Evolutionary conservation across 2,888 invertebrate species (phyloP).

Genomic region (Nomada lathburiana): DNA sequence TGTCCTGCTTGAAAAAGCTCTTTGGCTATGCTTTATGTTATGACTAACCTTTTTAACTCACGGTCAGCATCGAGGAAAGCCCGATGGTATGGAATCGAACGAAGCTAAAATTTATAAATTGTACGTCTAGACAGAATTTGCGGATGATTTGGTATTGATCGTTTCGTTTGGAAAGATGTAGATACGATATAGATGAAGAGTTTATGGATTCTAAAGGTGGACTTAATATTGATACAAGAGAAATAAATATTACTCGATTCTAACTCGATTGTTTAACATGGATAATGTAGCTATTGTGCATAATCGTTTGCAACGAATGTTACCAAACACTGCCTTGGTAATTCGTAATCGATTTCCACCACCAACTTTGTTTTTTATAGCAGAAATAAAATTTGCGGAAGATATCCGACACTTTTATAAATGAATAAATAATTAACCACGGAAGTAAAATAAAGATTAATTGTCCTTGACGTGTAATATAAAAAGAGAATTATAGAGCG

Average conservation of each 20-base stretch:
- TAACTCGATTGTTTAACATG: constrained; percentile 7
- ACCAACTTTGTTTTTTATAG: constrained; percentile 21
- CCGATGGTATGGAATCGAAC: background rate
- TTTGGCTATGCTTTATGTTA: constrained; percentile 30
- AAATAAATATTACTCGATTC: background rate
- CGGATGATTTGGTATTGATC: background rate
- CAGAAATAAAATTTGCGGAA: background rate
- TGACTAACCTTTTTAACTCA: constrained; percentile 19
- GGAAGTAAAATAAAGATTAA: constrained; percentile 5
- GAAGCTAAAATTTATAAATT: background rate
- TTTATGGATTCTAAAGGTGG: background rate
- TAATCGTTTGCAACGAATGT: constrained; percentile 32
- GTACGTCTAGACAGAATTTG: background rate
- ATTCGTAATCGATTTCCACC: constrained; percentile 14
- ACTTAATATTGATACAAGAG: too few relatives aligned
- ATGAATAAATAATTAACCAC: background rate
- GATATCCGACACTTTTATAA: background rate
- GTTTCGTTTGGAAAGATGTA: background rate
- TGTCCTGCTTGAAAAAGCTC: constrained; percentile 16
- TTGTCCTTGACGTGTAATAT: background rate
- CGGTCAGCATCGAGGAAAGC: background rate
- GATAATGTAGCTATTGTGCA: constrained; percentile 28
- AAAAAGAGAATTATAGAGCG: background rate
- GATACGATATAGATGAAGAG: background rate
- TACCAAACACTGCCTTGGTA: constrained; percentile 44